These are phyloP conservation scores for Noctuana brunneofusca DNA, from an alignment of 2,888 invertebrate species.

Conservation along the genomic window DNA sequence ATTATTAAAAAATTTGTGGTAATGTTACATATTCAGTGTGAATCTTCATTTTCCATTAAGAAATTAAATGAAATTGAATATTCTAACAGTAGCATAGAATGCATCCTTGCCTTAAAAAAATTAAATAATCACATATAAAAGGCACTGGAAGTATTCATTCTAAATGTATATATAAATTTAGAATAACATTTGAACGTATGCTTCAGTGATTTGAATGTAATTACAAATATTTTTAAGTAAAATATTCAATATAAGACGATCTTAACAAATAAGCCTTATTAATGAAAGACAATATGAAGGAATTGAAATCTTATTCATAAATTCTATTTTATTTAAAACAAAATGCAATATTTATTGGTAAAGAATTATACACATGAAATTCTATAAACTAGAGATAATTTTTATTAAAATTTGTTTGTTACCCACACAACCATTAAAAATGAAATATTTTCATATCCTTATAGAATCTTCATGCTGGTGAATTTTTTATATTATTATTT, in stretches of 20 bases:
- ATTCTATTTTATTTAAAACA: slow-evolving; percentile 26
- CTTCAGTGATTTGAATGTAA: slow-evolving; percentile 20
- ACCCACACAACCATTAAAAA: no score
- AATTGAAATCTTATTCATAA: slow-evolving; percentile 15
- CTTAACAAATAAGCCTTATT: slow-evolving; percentile 62
- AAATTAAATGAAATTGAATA: slow-evolving; percentile 23
- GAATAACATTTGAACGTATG: slow-evolving; percentile 29
- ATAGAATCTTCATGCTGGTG: background rate
- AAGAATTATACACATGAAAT: background rate
- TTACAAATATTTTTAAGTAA: slow-evolving; percentile 33
- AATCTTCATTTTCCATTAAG: slow-evolving; percentile 35
- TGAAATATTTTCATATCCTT: no score
- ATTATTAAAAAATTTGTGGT: background rate
- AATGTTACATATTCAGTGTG: slow-evolving; percentile 35
- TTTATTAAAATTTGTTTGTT: no score
- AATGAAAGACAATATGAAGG: slow-evolving; percentile 51
- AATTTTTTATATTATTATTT: background rate
- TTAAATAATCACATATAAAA: slow-evolving; percentile 19
- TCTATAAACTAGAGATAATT: no score
- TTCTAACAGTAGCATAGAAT: slow-evolving; percentile 58
- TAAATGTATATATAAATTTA: slow-evolving; percentile 31
- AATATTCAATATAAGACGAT: slow-evolving; percentile 40
- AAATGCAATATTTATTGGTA: slow-evolving; percentile 3
- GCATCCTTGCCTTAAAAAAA: slow-evolving; percentile 59
- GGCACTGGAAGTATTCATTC: slow-evolving; percentile 30